Percentiles rank a stretch among this genome's conserved stretches.
These are phyloP conservation scores for Acleris emargana DNA, from an alignment of 2,888 invertebrate genomes.

Conservation along the genomic window DNA sequence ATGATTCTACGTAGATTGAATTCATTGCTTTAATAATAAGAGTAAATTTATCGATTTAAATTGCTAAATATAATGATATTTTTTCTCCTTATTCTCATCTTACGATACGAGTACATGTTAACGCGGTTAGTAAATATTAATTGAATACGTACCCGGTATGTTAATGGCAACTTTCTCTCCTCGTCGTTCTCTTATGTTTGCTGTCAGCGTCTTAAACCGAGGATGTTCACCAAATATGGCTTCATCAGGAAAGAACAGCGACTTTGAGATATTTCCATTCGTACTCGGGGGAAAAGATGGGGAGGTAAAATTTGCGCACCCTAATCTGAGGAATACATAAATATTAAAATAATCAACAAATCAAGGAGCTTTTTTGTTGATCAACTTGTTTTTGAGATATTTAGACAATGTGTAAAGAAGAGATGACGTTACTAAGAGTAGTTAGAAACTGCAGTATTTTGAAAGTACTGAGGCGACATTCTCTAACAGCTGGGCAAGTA, in stretches of 20 bases:
- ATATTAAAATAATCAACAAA: background rate
- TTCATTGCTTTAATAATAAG: too few relatives aligned
- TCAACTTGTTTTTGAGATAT: background rate
- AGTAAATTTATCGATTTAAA: too few relatives aligned
- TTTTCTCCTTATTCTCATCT: too few relatives aligned
- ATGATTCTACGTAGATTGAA: too few relatives aligned
- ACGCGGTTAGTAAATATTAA: background rate
- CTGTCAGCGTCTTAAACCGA: slow-evolving; percentile 95
- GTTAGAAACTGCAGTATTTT: too few relatives aligned
- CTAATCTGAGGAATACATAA: slow-evolving; percentile 85
- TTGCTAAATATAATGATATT: too few relatives aligned
- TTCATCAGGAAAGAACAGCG: slow-evolving; percentile 96
- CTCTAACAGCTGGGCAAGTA: too few relatives aligned
- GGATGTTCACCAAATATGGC: slow-evolving; percentile 98
- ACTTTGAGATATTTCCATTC: slow-evolving; percentile 89
- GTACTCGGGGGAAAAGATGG: slow-evolving; percentile 87
- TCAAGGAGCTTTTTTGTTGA: background rate
- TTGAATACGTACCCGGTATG: slow-evolving; percentile 89
- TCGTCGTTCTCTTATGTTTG: slow-evolving; percentile 95
- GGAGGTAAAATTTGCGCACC: slow-evolving; percentile 93
- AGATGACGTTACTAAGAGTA: too few relatives aligned
- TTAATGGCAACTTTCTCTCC: slow-evolving; percentile 98
- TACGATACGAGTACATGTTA: too few relatives aligned
- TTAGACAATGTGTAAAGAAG: too few relatives aligned
- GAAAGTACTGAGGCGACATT: too few relatives aligned